A percentile compares a stretch with the other conserved stretches of the same genome.
These are phyloP conservation scores for Mesodorylaimus sp. DNA, from an alignment of 2,888 invertebrate species.

Conservation along the genomic window DNA sequence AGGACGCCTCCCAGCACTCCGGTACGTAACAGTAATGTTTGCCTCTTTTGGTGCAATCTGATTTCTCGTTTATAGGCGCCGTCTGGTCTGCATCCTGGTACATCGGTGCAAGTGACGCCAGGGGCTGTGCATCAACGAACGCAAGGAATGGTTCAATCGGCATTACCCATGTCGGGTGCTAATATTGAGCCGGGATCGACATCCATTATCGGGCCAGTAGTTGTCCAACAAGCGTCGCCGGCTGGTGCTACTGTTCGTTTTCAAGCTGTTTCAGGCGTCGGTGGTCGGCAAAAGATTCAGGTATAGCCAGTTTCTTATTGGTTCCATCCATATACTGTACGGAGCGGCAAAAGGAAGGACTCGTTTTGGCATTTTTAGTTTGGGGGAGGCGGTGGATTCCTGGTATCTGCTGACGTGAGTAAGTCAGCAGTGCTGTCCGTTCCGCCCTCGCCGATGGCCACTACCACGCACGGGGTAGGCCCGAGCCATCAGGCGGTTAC, in stretches of 20 bases:
- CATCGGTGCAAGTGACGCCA: background rate
- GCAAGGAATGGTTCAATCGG: background rate
- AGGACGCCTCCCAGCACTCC: constrained; percentile 4
- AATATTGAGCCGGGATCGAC: no score
- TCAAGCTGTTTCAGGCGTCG: background rate
- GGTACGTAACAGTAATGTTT: background rate
- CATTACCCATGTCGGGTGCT: background rate
- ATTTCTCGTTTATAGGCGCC: background rate
- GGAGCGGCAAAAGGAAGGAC: no score
- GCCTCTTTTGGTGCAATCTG: background rate
- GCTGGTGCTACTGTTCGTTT: background rate
- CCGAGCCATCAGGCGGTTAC: no score
- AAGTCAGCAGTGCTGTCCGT: no score
- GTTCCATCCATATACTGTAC: no score
- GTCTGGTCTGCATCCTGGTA: no score
- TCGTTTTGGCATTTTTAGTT: constrained; percentile 7
- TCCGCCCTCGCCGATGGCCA: no score
- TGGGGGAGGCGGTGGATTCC: background rate
- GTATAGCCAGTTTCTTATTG: constrained; percentile 1
- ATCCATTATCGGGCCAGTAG: background rate
- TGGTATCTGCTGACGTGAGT: constrained; percentile 16
- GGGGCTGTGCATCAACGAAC: background rate
- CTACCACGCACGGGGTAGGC: no score
- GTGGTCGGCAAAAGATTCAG: background rate
- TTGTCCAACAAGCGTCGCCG: background rate